phyloP scores from a whole-genome alignment of 1,140 invertebrate species.

The Bombyx mandarina region DNA sequence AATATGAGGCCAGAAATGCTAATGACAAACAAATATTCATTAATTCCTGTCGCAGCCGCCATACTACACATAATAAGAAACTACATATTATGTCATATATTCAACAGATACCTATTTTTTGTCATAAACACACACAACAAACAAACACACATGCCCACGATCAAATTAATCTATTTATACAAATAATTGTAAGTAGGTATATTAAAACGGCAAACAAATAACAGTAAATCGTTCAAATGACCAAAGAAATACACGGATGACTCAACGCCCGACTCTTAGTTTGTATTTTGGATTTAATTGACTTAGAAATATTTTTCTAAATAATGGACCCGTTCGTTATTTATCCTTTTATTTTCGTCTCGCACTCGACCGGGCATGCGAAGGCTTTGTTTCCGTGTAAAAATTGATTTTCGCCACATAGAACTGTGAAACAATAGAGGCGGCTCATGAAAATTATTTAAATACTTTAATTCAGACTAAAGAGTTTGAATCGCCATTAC shows the following conservation, averaged over 20 bases:
- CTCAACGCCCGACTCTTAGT: too few species aligned
- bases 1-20: too few species aligned
- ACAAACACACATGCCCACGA: neutral
- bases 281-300: slow-evolving; percentile 40
- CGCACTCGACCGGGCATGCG: slow-evolving; percentile 15
- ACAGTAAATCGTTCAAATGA: slow-evolving; percentile 47
- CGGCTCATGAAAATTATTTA: neutral
- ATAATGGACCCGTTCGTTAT: slow-evolving; percentile 21
- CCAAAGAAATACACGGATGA: slow-evolving; percentile 10
- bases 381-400: slow-evolving; percentile 28
- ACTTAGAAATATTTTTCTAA: slow-evolving; percentile 47
- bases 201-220: slow-evolving; percentile 29
- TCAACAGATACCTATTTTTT: too few species aligned
- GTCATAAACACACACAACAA: neutral
- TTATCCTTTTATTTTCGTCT: slow-evolving; percentile 37
- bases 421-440: too few species aligned
- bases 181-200: neutral
- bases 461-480: neutral
- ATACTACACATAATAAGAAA: too few species aligned
- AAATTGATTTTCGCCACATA: too few species aligned
- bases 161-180: neutral
- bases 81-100: too few species aligned
- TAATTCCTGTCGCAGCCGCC: too few species aligned
- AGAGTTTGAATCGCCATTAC: too few species aligned
- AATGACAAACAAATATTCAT: too few species aligned